These are phyloP conservation scores for Miniopterus natalensis DNA, from an alignment of 2,113 vertebrate genomes.

Conservation along the genomic window DNA sequence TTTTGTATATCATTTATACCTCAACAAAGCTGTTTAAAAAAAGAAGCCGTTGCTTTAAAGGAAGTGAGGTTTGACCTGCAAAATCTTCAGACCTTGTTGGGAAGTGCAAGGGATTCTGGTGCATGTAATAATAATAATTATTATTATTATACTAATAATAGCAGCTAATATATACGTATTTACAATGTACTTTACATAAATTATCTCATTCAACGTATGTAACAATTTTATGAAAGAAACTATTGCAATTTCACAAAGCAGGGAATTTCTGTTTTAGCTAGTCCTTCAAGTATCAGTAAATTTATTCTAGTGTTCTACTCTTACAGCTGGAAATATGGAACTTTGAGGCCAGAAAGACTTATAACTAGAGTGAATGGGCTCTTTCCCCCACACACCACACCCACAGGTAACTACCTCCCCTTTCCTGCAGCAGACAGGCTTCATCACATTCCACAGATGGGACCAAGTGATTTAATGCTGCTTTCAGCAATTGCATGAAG, in stretches of 20 bases:
- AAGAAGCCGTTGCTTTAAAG: not conserved
- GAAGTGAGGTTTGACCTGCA: not conserved
- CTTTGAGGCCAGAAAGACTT: not conserved
- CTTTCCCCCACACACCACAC: not conserved
- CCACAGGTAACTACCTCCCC: not conserved
- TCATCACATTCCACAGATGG: not conserved
- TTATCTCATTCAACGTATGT: conserved; percentile 8
- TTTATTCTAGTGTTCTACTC: not conserved
- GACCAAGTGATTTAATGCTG: conserved; percentile 49
- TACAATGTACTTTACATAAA: not conserved
- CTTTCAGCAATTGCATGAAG: conserved; percentile 48
- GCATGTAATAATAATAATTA: not conserved
- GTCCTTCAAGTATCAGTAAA: not conserved
- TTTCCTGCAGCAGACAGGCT: not conserved
- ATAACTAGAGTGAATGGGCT: not conserved
- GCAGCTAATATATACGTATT: not conserved
- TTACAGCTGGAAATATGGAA: not conserved
- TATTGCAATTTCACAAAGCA: not conserved
- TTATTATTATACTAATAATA: not conserved
- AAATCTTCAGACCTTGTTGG: conserved; percentile 10
- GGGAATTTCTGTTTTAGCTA: conserved; percentile 19
- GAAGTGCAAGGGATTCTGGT: not conserved
- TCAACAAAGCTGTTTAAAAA: not conserved
- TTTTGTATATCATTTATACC: not conserved
- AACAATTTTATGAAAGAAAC: not conserved